These are phyloP conservation scores for Phortica magna DNA, from an alignment of 2,888 invertebrate genomes.

Conservation along the genomic window DNA sequence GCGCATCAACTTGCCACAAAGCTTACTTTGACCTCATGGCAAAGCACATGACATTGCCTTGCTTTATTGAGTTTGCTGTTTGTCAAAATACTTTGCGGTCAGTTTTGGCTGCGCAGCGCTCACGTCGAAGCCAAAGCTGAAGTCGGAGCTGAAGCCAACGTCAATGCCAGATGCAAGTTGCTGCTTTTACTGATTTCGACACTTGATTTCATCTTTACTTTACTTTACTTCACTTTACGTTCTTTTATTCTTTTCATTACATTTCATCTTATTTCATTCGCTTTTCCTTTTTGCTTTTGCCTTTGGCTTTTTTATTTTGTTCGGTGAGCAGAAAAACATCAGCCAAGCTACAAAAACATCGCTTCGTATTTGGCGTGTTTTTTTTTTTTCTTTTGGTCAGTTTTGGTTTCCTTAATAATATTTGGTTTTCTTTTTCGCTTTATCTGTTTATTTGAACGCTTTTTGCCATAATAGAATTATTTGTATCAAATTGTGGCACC, in stretches of 20 bases:
- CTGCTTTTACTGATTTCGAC: neutral
- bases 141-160: neutral
- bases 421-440: neutral
- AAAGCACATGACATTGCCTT: neutral
- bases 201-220: neutral
- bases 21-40: neutral
- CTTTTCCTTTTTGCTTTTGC: neutral
- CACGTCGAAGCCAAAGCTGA: neutral
- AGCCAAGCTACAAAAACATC: neutral
- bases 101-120: neutral
- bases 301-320: neutral
- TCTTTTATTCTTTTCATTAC: too few species aligned
- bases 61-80: neutral
- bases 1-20: neutral
- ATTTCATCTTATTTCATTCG: neutral
- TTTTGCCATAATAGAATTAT: constrained; percentile 63
- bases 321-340: neutral
- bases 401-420: neutral
- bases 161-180: neutral
- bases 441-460: constrained; percentile 50
- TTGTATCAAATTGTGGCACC: constrained; percentile 68
- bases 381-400: neutral
- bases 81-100: neutral
- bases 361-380: too few species aligned
- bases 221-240: neutral